These are phyloP conservation scores for Ceyx margarethae DNA, from an alignment of 2,113 vertebrate genomes.

Conservation along the genomic window DNA sequence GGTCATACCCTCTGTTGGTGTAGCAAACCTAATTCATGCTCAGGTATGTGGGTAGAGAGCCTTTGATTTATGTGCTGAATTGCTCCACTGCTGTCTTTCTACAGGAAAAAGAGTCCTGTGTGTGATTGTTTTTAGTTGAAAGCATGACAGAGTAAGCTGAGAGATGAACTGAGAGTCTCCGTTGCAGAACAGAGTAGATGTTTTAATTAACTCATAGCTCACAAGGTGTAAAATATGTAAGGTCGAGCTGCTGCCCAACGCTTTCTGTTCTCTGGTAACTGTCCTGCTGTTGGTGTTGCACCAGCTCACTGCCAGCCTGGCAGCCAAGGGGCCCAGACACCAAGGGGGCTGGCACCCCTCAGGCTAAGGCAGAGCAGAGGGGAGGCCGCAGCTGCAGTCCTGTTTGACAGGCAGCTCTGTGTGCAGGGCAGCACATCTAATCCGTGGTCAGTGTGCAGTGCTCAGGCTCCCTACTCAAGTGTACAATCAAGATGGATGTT, in stretches of 20 bases:
- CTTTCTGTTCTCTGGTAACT: neutral
- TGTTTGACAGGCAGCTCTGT: neutral
- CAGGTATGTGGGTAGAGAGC: neutral
- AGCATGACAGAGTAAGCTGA: neutral
- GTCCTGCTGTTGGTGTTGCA: neutral
- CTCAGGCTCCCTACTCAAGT: neutral
- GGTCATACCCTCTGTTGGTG: neutral
- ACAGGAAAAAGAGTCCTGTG: neutral
- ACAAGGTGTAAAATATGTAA: neutral
- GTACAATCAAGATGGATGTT: neutral
- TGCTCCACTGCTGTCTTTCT: neutral
- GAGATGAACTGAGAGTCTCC: neutral
- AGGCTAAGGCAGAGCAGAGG: neutral
- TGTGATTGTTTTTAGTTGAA: neutral
- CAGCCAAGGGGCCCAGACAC: neutral
- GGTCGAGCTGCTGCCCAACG: neutral
- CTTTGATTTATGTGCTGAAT: neutral
- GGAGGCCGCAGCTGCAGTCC: neutral
- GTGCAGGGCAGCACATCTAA: neutral
- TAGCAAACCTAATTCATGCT: neutral
- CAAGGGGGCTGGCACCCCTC: neutral
- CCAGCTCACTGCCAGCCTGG: neutral
- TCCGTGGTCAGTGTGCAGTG: neutral
- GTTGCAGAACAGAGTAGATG: neutral
- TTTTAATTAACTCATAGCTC: neutral